phyloP scores from a whole-genome alignment of 2,113 vertebrate species.

The Redunca redunca region DNA sequence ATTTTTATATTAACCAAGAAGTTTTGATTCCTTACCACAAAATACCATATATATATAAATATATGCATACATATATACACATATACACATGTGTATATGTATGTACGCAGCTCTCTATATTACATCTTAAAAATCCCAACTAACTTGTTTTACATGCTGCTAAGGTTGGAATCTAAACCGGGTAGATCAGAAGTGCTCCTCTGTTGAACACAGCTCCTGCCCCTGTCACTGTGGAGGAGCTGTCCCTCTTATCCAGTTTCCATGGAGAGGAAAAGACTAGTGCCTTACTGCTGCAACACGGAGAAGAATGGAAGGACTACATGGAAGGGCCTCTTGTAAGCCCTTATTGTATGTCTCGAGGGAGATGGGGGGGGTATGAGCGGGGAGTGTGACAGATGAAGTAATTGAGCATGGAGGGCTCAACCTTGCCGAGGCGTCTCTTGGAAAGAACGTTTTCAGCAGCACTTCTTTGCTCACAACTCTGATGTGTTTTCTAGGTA shows the following conservation, averaged over 20 bases:
- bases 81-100: neutral
- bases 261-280: neutral
- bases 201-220: neutral
- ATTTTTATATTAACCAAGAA: neutral
- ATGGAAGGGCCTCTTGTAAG: neutral
- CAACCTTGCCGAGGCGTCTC: neutral
- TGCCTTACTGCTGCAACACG: neutral
- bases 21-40: neutral
- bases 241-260: neutral
- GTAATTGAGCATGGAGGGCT: neutral
- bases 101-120: neutral
- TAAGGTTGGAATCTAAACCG: neutral
- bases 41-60: neutral
- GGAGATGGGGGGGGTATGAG: neutral
- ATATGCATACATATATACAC: fast-evolving
- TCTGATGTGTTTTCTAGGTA: neutral
- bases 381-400: neutral
- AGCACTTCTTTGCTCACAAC: neutral
- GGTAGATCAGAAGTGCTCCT: neutral
- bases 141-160: neutral
- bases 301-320: neutral
- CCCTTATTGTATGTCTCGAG: neutral
- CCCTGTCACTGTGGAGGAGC: neutral
- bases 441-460: neutral
- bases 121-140: neutral